These are phyloP conservation scores for Aporophyla lueneburgensis DNA, from an alignment of 2,888 invertebrate genomes.

Conservation along the genomic window DNA sequence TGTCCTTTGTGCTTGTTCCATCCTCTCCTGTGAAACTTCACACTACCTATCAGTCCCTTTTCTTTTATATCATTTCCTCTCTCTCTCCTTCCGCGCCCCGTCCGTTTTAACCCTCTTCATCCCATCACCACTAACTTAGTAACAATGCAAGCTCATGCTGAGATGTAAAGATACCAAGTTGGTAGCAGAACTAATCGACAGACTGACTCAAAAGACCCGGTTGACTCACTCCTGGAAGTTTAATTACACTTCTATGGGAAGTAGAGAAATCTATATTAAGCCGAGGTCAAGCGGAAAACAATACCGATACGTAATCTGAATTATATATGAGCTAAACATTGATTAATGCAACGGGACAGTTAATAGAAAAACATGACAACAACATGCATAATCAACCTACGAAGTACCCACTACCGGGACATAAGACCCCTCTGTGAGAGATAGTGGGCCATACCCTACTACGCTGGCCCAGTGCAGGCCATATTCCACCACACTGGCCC, in stretches of 20 bases:
- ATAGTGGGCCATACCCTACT: not conserved
- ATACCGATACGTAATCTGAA: constrained; percentile 25
- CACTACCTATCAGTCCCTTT: no score
- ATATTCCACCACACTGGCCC: not conserved
- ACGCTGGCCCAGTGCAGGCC: not conserved
- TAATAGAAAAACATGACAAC: constrained; percentile 10
- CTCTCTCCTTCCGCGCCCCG: no score
- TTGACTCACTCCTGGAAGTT: constrained; percentile 16
- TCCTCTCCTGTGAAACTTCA: no score
- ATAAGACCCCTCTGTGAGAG: no score
- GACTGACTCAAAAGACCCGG: not conserved
- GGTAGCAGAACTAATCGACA: not conserved
- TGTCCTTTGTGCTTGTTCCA: no score
- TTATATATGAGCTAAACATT: constrained; percentile 25
- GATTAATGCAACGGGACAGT: not conserved
- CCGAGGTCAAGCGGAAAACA: constrained; percentile 45
- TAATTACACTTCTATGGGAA: constrained; percentile 12
- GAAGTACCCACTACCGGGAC: no score
- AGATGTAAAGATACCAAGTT: not conserved
- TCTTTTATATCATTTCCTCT: no score
- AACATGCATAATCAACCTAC: not conserved
- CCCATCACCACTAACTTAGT: no score
- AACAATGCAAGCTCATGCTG: not conserved
- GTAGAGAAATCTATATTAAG: constrained; percentile 37
- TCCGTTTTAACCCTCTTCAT: no score